Evolutionary conservation across 2,113 vertebrate genomes (phyloP).

Genomic region (Eretmochelys imbricata): DNA sequence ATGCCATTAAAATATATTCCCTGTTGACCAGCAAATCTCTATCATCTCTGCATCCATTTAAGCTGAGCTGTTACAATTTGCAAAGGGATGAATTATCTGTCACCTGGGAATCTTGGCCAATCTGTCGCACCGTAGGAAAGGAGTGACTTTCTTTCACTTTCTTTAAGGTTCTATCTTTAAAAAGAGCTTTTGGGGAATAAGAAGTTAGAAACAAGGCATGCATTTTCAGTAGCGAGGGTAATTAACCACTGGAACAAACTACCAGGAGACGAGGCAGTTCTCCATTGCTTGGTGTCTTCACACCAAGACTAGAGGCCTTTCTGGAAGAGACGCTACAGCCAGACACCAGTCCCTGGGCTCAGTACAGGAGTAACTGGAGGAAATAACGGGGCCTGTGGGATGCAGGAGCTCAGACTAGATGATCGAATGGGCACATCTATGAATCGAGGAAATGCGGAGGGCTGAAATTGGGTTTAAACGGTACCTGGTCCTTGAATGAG

Average conservation of each 20-base stretch:
- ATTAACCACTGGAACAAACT: not conserved
- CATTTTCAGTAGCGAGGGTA: not conserved
- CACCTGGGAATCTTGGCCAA: not conserved
- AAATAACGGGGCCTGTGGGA: not conserved
- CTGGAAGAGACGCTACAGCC: not conserved
- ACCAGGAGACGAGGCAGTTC: not conserved
- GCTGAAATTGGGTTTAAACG: not conserved
- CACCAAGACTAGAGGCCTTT: not conserved
- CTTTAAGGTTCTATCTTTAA: not conserved
- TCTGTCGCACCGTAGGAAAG: not conserved
- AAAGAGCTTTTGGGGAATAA: not conserved
- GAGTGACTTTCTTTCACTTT: not conserved
- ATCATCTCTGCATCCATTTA: not conserved
- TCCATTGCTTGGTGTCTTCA: not conserved
- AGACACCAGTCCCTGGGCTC: not conserved
- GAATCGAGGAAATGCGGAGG: not conserved
- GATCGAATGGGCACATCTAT: not conserved
- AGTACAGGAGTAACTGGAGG: not conserved
- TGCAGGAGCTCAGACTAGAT: not conserved
- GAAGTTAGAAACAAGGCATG: not conserved
- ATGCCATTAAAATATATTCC: not conserved
- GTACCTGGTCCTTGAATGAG: not conserved
- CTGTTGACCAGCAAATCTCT: not conserved
- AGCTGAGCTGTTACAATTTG: not conserved
- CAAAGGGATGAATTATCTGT: not conserved